Evolutionary conservation across 2,888 invertebrate genomes (phyloP).

Genomic region (Drosophila suboccidentalis): DNA sequence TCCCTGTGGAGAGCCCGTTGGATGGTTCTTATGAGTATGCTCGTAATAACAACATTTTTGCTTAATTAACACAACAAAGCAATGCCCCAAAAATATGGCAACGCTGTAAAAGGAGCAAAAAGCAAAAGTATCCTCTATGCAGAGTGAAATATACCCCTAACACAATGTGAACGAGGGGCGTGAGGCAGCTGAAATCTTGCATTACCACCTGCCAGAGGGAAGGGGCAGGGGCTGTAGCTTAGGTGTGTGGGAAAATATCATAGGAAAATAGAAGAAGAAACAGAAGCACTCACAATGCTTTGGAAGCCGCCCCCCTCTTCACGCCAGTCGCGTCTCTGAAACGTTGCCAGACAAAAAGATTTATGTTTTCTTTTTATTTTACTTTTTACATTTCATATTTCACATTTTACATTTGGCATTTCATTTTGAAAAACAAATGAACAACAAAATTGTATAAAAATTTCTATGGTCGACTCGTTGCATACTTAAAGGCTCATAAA

Average conservation of each 20-base stretch:
- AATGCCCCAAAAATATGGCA: conserved; percentile 63
- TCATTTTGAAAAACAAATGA: conserved; percentile 71
- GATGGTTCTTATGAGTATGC: conserved; percentile 26
- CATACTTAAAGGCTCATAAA: conserved; percentile 64
- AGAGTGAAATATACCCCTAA: conserved; percentile 38
- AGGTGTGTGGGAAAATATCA: conserved; percentile 46
- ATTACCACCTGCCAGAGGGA: conserved; percentile 51
- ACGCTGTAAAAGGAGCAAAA: conserved; percentile 36
- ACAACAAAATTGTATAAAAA: conserved; percentile 82
- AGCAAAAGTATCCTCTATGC: conserved; percentile 37
- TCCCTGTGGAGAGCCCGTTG: conserved; percentile 40
- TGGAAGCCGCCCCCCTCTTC: conserved; percentile 18
- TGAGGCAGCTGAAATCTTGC: conserved; percentile 50
- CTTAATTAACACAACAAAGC: conserved; percentile 82
- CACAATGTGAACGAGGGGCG: conserved; percentile 9
- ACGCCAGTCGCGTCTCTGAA: conserved; percentile 11
- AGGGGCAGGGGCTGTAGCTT: not conserved
- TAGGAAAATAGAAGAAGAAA: conserved; percentile 27
- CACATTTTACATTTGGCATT: conserved; percentile 47
- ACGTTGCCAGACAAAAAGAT: conserved; percentile 61
- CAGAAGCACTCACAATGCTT: conserved; percentile 45
- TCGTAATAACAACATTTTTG: conserved; percentile 77
- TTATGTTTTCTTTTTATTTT: conserved; percentile 71
- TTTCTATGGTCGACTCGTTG: conserved; percentile 64
- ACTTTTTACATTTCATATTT: conserved; percentile 34